Base-by-base conservation (phyloP, 2,888 invertebrate genomes). In the Lithophane semibrunnea region DNA sequence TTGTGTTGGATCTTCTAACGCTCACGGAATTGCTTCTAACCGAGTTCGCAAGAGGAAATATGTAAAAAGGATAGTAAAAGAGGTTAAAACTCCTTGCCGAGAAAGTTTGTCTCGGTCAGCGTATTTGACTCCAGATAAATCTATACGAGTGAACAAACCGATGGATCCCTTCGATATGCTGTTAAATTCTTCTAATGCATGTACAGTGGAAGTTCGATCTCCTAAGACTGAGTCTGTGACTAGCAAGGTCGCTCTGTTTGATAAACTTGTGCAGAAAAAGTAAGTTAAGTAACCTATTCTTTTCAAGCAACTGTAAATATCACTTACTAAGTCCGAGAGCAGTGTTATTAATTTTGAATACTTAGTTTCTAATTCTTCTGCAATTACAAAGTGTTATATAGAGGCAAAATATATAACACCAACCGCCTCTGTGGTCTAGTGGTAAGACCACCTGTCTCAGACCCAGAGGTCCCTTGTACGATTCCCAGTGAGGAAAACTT, bases 121-220 rank as follows among this genome's bases (percentile, higher is more conserved):
- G 0, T 95, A 92, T 87, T 85, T 96, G 68, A 96, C 96, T 29
- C 96, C 96, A 13, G 94, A 96, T 83, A 96, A 95, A 87, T 96
- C 96, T 58, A 90, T 96, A 72, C 92, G 92, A 58, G 96, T 96
- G 0, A 96, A 96, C 80, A 96, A 93, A 85, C 92, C 90, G 7
- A 85, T 91, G 29, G 96, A 96, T 90, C 91, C 94, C 0, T 96
- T 96, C 77, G 96, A 96, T 86, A 92, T 94, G 84, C 91, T 96
- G 37, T 85, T 96, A 2, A 94, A 94, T 74, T 93, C 94, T 1
- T 91, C 94, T 10, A 89, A 92, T 29, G 86, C 84, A 9, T 75
- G 69, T 44, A 83, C 73, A 29, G 77, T 65, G 8, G 68, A 83
- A 10, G 72, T 82, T n/a, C 77, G 69, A 42, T 72, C 84, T 8